Evolutionary conservation across 2,888 invertebrate genomes (phyloP), one percentile per base, ranked within the genome.

Genomic region (Drosophila trichaetosa): DNA sequence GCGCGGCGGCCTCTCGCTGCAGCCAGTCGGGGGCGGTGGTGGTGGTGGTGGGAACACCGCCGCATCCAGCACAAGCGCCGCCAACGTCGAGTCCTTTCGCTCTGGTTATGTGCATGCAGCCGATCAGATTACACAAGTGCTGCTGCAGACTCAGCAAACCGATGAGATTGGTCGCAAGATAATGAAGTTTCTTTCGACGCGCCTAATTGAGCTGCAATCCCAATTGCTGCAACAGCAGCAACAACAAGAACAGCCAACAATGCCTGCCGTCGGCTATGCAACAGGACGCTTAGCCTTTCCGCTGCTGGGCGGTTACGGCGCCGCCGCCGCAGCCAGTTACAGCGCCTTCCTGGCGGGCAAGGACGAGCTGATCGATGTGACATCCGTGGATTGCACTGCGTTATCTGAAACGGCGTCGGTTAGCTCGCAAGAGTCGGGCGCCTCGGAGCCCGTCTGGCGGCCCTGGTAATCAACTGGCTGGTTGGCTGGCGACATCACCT

Each of bases 21-120:
- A 92, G 59, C 56, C 77, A 53, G 69, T 76, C 33, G 70, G 56
- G 13, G 60, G 74, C 36, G 42, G 42, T 34, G 46, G 46, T 40
- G 56, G 54, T 8, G 57, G 53, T 40, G 58, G 54, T 6, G 57
- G 53, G 33, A 71, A 56, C 42, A 68, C 53, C 1, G 60, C 73
- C 40, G 60, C 76, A 36, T 42, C 80, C 57, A 82, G 70, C 95
- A 96, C 85, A 36, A 91, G 89, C 24, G 83, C 89, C 73, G 91
- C 92, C 95, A 96, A 92, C 85, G 95, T 96, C 54, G 97, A 98
- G 92, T 95, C 97, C 87, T 98, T 97, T 94, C 95, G 97, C 73
- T 97, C 97, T 68, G 98, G 97, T 74, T 98, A 97, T 94, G 97
- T 97, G 62, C 97, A 97, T 91, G 97, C 97, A 89, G 97, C 97